A percentile compares a stretch with the other conserved stretches of the same genome.
These are phyloP conservation scores for Theristicus caerulescens DNA, from an alignment of 2,113 vertebrate genomes.

Conservation along the genomic window DNA sequence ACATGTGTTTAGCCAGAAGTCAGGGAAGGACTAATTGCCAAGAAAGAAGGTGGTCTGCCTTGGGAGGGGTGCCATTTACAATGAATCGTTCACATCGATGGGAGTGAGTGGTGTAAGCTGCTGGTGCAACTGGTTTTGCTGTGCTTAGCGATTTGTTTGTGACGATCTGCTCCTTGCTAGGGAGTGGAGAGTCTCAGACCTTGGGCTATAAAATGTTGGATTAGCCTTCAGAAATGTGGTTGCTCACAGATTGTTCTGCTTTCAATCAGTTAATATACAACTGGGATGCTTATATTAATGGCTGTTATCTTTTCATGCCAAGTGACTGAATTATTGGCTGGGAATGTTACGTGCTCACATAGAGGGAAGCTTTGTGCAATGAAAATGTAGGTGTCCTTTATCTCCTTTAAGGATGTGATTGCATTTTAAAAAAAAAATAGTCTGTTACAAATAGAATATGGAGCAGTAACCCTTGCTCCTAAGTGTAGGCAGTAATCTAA, in stretches of 20 bases:
- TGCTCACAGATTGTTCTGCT: background rate
- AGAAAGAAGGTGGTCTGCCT: background rate
- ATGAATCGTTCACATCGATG: fast-evolving
- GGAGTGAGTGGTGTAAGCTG: background rate
- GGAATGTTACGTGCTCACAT: fast-evolving
- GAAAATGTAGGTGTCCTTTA: background rate
- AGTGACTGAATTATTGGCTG: background rate
- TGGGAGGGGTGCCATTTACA: background rate
- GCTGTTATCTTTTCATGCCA: background rate
- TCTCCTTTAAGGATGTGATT: background rate
- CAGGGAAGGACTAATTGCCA: background rate
- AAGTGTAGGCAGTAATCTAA: slow-evolving; percentile 26
- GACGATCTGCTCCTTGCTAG: background rate
- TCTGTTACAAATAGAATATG: background rate
- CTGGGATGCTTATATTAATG: background rate
- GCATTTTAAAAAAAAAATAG: background rate
- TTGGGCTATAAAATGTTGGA: background rate
- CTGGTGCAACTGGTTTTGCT: background rate
- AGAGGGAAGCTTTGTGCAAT: background rate
- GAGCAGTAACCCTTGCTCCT: slow-evolving; percentile 21
- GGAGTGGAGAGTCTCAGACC: background rate
- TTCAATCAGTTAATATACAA: background rate
- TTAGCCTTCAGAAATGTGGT: background rate
- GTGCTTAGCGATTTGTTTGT: background rate
- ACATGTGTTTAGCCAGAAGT: background rate